Evolutionary conservation across 2,888 invertebrate genomes (phyloP).

Genomic region (Mantis religiosa): DNA sequence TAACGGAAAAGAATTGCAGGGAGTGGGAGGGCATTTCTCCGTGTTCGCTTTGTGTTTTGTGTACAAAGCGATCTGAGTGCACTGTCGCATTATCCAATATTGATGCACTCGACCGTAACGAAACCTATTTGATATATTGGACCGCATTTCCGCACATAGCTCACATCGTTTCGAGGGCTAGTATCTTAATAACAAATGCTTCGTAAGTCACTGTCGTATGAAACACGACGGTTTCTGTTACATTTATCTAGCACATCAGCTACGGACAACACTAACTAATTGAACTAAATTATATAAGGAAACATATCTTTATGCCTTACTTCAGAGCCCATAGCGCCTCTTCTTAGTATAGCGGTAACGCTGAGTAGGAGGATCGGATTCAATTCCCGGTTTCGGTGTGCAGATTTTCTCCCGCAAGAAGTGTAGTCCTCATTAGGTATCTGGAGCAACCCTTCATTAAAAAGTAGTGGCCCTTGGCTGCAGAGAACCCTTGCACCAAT

Average conservation of each 20-base stretch:
- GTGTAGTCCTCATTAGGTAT: too few relatives aligned
- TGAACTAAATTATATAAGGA: too few relatives aligned
- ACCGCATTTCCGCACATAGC: not conserved
- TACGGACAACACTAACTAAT: too few relatives aligned
- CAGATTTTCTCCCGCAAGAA: too few relatives aligned
- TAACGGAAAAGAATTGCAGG: not conserved
- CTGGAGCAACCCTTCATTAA: too few relatives aligned
- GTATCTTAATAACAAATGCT: not conserved
- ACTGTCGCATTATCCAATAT: not conserved
- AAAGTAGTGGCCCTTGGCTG: too few relatives aligned
- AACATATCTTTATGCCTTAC: too few relatives aligned
- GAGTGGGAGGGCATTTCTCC: not conserved
- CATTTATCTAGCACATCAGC: not conserved
- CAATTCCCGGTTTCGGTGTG: too few relatives aligned
- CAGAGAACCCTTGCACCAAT: too few relatives aligned
- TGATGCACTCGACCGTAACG: not conserved
- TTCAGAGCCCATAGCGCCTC: too few relatives aligned
- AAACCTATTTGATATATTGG: not conserved
- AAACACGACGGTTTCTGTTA: not conserved
- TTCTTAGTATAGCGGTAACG: too few relatives aligned
- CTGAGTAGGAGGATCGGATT: too few relatives aligned
- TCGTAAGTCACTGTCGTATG: not conserved
- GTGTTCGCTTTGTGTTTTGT: not conserved
- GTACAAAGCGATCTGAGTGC: not conserved
- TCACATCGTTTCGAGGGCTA: not conserved